phyloP scores from a whole-genome alignment of 1,140 invertebrate genomes.

The Achatina immaculata region DNA sequence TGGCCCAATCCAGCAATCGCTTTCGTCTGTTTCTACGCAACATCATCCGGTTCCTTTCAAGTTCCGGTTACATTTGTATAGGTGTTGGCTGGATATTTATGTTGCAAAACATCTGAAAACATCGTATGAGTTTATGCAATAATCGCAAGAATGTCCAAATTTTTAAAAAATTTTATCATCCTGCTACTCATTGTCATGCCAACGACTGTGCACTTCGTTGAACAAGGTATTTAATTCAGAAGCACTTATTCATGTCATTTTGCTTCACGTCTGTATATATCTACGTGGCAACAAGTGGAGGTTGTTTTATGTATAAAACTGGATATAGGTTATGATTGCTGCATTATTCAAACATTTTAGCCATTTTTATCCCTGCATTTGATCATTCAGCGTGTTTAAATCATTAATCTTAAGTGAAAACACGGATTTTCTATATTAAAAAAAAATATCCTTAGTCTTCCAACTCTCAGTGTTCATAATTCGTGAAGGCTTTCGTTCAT shows the following conservation, averaged over 20 bases:
- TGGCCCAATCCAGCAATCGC: not conserved
- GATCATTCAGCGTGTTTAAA: too few species aligned
- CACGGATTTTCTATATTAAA: too few species aligned
- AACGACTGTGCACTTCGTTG: slow-evolving; percentile 54
- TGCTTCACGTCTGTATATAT: not conserved
- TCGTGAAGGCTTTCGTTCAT: not conserved
- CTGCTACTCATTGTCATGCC: slow-evolving; percentile 59
- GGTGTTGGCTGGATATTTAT: not conserved
- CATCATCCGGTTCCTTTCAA: not conserved
- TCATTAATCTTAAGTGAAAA: too few species aligned
- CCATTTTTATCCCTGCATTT: too few species aligned
- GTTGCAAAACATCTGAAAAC: not conserved
- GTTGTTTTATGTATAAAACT: not conserved
- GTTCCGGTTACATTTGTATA: slow-evolving; percentile 4
- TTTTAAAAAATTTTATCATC: slow-evolving; percentile 55
- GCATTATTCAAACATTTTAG: too few species aligned
- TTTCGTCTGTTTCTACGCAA: not conserved
- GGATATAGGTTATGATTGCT: not conserved
- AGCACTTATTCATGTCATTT: not conserved
- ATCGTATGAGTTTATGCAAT: not conserved
- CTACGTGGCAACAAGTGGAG: slow-evolving; percentile 23
- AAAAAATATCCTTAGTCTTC: not conserved
- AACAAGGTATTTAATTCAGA: slow-evolving; percentile 50
- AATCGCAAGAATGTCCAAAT: slow-evolving; percentile 40
- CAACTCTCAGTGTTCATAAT: not conserved